These are phyloP conservation scores for Falcunculus frontatus DNA, from an alignment of 2,113 vertebrate genomes.

Conservation along the genomic window DNA sequence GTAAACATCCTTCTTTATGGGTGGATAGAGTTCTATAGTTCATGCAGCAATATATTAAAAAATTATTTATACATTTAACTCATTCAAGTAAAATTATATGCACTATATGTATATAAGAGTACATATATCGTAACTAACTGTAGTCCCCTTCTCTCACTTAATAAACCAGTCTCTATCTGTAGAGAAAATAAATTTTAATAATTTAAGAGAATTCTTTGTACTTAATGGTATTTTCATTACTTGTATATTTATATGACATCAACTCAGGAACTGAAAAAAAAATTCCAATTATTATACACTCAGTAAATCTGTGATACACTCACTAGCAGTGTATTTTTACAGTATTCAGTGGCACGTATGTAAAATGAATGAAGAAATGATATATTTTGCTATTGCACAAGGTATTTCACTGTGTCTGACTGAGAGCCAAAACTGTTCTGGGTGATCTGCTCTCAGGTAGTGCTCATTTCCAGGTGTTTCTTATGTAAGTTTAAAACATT, in stretches of 20 bases:
- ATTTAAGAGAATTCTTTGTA: background rate
- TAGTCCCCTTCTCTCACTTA: background rate
- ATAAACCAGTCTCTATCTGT: background rate
- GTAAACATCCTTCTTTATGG: background rate
- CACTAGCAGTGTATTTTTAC: background rate
- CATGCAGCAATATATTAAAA: background rate
- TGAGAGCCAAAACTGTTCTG: background rate
- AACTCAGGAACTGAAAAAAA: background rate
- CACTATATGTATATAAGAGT: background rate
- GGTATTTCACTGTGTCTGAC: background rate
- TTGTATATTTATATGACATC: background rate
- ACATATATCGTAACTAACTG: background rate
- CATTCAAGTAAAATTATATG: background rate
- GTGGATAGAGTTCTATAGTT: background rate
- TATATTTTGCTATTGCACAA: background rate
- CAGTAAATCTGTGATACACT: background rate
- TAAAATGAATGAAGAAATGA: background rate
- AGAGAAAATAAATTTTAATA: background rate
- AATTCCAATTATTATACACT: background rate
- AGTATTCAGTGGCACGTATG: background rate
- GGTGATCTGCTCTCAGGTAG: background rate
- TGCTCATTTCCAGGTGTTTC: constrained; percentile 5
- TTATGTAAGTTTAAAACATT: background rate
- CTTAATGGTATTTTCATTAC: background rate
- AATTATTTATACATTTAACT: background rate